Percentiles rank a stretch among this genome's conserved stretches.
These are phyloP conservation scores for Tribolium freemani DNA, from an alignment of 2,888 invertebrate species.

Conservation along the genomic window DNA sequence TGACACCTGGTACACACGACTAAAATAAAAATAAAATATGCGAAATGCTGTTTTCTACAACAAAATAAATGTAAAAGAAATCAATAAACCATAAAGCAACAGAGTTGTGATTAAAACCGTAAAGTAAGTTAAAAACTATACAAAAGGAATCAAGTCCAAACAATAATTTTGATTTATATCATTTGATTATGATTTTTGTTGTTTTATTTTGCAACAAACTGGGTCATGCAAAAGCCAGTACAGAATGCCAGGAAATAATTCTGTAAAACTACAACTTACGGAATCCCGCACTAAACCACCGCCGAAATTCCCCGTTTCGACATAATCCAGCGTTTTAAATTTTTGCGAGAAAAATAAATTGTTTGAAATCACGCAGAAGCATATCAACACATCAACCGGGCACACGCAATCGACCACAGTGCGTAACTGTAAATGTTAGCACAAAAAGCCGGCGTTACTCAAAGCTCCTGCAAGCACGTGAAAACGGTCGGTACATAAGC, in stretches of 20 bases:
- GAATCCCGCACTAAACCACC: background rate
- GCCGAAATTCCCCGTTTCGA: background rate
- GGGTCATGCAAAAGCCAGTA: background rate
- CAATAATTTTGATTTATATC: no score
- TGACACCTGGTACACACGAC: no score
- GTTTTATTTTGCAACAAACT: background rate
- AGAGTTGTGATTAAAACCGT: no score
- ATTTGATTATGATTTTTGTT: no score
- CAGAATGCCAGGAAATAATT: background rate
- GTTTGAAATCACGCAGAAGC: constrained; percentile 12
- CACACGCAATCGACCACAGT: constrained; percentile 13
- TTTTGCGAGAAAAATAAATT: background rate
- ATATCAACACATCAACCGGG: background rate
- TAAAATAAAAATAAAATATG: no score
- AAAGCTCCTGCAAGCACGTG: constrained; percentile 22
- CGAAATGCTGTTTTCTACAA: no score
- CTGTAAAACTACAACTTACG: background rate
- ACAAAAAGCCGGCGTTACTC: constrained; percentile 2
- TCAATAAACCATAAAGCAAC: no score
- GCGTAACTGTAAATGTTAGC: background rate
- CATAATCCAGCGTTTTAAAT: background rate
- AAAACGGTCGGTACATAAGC: background rate
- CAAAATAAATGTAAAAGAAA: no score
- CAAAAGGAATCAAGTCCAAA: no score
- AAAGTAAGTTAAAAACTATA: no score